A percentile compares a stretch with the other conserved stretches of the same genome.
phyloP scores from a whole-genome alignment of 35 echinoderm and acorn worm species.

The Ptychodera flava region DNA sequence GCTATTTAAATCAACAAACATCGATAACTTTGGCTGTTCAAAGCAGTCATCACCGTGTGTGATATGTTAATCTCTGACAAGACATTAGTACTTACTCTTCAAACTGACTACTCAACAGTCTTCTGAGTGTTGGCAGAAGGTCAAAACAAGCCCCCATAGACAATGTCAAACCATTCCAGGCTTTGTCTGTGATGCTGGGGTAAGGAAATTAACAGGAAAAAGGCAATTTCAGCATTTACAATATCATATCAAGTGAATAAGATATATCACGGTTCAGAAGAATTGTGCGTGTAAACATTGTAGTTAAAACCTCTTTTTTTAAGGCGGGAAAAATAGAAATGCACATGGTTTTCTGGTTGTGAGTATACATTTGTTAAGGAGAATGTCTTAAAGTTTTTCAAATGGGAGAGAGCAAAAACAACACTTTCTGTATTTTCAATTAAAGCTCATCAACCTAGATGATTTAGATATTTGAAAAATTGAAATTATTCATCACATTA shows the following conservation, averaged over 20 bases:
- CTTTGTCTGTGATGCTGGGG: slow-evolving; percentile 53
- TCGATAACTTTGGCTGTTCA: no score
- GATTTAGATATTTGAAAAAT: no score
- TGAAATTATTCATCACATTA: no score
- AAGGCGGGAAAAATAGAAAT: not conserved
- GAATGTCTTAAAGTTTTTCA: no score
- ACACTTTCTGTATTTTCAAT: no score
- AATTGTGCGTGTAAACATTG: not conserved
- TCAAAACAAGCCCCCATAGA: slow-evolving; percentile 88
- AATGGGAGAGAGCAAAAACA: no score
- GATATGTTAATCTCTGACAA: no score
- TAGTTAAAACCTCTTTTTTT: not conserved
- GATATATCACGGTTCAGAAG: not conserved
- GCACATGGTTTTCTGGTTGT: no score
- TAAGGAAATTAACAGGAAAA: not conserved
- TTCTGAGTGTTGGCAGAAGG: slow-evolving; percentile 62
- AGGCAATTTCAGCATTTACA: not conserved
- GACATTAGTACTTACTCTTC: slow-evolving; percentile 84
- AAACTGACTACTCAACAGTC: slow-evolving; percentile 76
- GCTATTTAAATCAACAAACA: no score
- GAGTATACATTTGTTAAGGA: no score
- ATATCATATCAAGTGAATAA: not conserved
- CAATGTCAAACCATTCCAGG: slow-evolving; percentile 30
- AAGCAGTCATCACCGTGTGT: no score
- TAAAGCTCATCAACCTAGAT: no score